Percentiles rank a stretch among this genome's conserved stretches.
These are phyloP conservation scores for Tachina fera DNA, from an alignment of 2,888 invertebrate genomes.

Conservation along the genomic window DNA sequence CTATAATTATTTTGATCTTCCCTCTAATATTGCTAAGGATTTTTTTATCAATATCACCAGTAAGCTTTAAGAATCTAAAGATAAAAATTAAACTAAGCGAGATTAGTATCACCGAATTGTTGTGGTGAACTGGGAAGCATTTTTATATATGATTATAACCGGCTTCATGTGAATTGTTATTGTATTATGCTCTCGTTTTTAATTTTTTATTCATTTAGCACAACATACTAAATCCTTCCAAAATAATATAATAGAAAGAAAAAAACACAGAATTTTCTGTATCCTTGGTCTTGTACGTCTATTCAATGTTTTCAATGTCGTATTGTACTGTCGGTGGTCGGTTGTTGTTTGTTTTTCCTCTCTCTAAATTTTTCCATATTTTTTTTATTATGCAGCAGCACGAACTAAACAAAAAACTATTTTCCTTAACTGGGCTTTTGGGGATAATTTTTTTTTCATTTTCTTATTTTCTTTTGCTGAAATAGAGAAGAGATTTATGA, in stretches of 20 bases:
- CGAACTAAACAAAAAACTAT: conserved; percentile 45
- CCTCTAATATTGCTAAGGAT: too few relatives aligned
- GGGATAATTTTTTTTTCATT: conserved; percentile 6
- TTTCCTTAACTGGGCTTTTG: conserved; percentile 57
- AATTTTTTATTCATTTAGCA: conserved; percentile 56
- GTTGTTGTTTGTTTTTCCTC: conserved; percentile 57
- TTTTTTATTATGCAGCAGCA: conserved; percentile 51
- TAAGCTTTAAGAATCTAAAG: neutral
- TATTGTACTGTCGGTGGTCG: conserved; percentile 78
- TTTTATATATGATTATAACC: conserved; percentile 40
- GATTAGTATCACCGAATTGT: neutral
- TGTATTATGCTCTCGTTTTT: conserved; percentile 56
- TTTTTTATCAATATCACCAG: too few relatives aligned
- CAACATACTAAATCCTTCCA: conserved; percentile 24
- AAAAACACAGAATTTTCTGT: conserved; percentile 47
- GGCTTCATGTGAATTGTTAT: conserved; percentile 62
- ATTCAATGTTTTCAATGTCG: conserved; percentile 79
- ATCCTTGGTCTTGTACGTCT: conserved; percentile 67
- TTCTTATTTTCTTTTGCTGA: conserved; percentile 2
- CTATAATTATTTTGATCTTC: too few relatives aligned
- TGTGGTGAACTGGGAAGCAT: conserved; percentile 2
- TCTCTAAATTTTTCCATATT: conserved; percentile 17
- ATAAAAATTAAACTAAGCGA: neutral
- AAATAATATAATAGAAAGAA: conserved; percentile 27
- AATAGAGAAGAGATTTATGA: conserved; percentile 31